Base-by-base conservation (phyloP, 1,140 invertebrate genomes). In the Pseudomyrmex dendroicus region DNA sequence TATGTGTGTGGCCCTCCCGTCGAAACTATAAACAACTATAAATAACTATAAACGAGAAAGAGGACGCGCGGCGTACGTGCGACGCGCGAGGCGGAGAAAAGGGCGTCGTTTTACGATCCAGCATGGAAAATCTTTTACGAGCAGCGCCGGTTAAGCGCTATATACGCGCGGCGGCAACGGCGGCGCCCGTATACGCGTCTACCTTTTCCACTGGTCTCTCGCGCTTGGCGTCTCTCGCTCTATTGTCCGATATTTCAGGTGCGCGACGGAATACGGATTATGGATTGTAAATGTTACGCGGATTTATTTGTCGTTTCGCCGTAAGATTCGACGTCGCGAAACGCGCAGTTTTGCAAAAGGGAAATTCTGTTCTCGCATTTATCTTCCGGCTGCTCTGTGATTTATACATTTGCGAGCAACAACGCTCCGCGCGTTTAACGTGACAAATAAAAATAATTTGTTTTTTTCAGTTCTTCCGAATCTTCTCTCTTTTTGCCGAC, bases 181-280 rank as follows among this genome's bases (percentile, higher is more conserved):
- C 22, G 22, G 22, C 22, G 22, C 22, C 22, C 22, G 22, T 25
- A 25, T 25, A 25, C 48, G 15, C 12, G 8, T 25, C 22, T 15
- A 17, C 17, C 44, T 68, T 12, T 63, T 44, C 61, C 59, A 59
- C 17, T 68, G 17, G 44, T 54, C 61, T 48, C 46, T 68, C 35
- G 35, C 35, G 35, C 35, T 35, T 5, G 35, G 3, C 35, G 35
- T 35, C 35, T 35, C 35, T 17, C 64, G 76, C 22, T 80, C 76
- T 61, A 72, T 80, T 72, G 76, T 72, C 76, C 76, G 54, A 80
- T 72, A 80, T 80, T 80, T 80, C 56, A 72, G 63, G 22, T 72
- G 35, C 54, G 44, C 66, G 54, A 78, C 17, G 54, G 20, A 59
- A 35, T 35, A 57, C 20, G 44, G 64, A 78, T 78, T 72, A 78